phyloP scores from a whole-genome alignment of 2,888 invertebrate species.

The Hemithea aestivaria region DNA sequence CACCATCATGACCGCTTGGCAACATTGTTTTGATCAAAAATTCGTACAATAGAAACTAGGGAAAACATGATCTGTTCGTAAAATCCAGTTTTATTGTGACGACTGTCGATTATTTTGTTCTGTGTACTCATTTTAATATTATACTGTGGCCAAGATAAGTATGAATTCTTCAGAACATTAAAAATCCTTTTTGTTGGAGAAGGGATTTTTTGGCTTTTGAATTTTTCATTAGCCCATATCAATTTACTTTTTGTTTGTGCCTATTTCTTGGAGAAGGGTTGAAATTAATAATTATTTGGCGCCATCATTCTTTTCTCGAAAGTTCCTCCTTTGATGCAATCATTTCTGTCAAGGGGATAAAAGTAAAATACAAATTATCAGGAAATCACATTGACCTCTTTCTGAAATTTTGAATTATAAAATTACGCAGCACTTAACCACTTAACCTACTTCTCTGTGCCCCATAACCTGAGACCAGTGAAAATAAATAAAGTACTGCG shows the following conservation, averaged over 20 bases:
- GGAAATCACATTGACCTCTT: no score
- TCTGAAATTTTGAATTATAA: no score
- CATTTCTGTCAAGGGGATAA: constrained; percentile 4
- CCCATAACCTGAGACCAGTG: no score
- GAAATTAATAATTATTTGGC: constrained; percentile 22
- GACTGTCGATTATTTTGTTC: constrained; percentile 4
- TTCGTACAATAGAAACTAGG: no score
- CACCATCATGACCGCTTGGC: no score
- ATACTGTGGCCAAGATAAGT: constrained; percentile 7
- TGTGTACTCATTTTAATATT: constrained; percentile 2
- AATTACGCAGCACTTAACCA: no score
- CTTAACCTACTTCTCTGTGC: no score
- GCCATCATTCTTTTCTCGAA: constrained; percentile 11
- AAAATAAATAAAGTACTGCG: no score
- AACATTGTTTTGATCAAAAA: no score
- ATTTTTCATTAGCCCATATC: constrained; percentile 32
- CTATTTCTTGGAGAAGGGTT: constrained; percentile 23
- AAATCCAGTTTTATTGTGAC: no score
- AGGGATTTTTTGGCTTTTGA: constrained; percentile 25
- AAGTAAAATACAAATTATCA: no score
- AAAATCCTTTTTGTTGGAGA: constrained; percentile 22
- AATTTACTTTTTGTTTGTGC: constrained; percentile 24
- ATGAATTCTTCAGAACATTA: constrained; percentile 20
- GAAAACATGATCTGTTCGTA: no score
- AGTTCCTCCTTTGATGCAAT: constrained; percentile 9